These are phyloP conservation scores for Heterodera carotae DNA, from an alignment of 1,140 invertebrate species.

Conservation along the genomic window DNA sequence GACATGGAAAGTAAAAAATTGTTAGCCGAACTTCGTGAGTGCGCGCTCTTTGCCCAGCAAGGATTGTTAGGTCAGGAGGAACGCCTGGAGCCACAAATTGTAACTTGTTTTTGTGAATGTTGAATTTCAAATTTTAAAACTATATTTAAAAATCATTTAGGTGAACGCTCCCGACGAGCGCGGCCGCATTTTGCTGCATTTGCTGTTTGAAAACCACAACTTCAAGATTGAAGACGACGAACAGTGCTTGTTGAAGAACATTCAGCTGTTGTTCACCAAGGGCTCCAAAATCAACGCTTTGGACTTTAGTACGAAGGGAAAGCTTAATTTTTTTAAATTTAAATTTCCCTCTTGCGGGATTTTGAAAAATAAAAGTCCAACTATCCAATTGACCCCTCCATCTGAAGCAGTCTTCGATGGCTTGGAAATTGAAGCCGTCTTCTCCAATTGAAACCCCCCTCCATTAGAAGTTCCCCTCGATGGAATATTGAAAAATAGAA, in stretches of 20 bases:
- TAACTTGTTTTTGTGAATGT: background rate
- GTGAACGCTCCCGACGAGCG: conserved; percentile 18
- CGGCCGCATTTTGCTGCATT: conserved; percentile 25
- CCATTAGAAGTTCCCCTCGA: too few species aligned
- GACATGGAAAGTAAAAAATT: background rate
- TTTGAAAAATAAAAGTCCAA: too few species aligned
- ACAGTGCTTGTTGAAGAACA: conserved; percentile 13
- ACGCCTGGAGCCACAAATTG: conserved; percentile 14
- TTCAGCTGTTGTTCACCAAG: conserved; percentile 17
- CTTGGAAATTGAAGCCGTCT: too few species aligned
- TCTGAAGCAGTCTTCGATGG: too few species aligned
- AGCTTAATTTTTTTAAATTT: too few species aligned
- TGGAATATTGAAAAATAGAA: too few species aligned
- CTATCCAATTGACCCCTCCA: too few species aligned
- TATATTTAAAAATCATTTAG: background rate
- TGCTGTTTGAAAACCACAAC: conserved; percentile 22
- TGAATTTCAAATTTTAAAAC: background rate
- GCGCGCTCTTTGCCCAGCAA: background rate
- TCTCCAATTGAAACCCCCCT: too few species aligned
- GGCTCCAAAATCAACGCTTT: conserved; percentile 17
- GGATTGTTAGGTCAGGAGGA: conserved; percentile 16
- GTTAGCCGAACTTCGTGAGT: conserved; percentile 3
- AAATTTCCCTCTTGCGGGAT: too few species aligned
- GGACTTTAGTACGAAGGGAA: background rate
- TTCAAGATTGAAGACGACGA: conserved; percentile 7